Base-by-base conservation (phyloP, 1,140 invertebrate species). In the Drosophila parvula region DNA sequence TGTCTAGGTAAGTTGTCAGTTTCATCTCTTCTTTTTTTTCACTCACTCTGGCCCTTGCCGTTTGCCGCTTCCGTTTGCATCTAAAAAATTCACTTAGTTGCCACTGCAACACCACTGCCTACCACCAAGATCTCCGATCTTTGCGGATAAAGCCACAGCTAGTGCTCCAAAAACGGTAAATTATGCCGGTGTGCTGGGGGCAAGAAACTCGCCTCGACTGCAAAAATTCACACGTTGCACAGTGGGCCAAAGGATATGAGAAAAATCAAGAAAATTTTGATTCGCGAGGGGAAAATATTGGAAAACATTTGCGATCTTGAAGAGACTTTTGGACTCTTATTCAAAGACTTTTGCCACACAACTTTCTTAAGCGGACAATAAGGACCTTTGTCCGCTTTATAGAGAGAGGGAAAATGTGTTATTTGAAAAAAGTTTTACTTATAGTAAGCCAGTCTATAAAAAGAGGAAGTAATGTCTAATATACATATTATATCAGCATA, bases 1-100 rank as follows among this genome's bases (percentile, higher is more conserved):
- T 70, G 79, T 73, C 75, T 82, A 79, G 82, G 82, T 86, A 88
- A 86, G 82, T 86, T 81, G 75, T 78, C 64, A 57, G 79, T 43
- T 44, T 67, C 45, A 45, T 51, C 34, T 50, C 10, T 30, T 4
- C n/a, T 18, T 1, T 45, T 2, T 18, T 6, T 3, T 8, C n/a
- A 8, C 12, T n/a, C 28, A 30, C 27, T n/a, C 9, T 61, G 65
- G 53, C 41, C 56, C 53, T 41, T 56, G 67, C 22, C 22, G 22
- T 22, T 22, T 22, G 22, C 47, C 63, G 79, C 79, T 81, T 81
- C 74, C 74, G 79, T 81, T 82, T 55, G 51, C 51, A 55, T 38
- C 51, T 40, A 8, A 53, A 53, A 55, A 55, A 55, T 38, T 55
- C 51, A 55, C 51, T 55, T 55, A 55, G 18, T 55, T 55, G 47